Evolutionary conservation across 2,888 invertebrate species (phyloP).

Genomic region (Arge pagana): DNA sequence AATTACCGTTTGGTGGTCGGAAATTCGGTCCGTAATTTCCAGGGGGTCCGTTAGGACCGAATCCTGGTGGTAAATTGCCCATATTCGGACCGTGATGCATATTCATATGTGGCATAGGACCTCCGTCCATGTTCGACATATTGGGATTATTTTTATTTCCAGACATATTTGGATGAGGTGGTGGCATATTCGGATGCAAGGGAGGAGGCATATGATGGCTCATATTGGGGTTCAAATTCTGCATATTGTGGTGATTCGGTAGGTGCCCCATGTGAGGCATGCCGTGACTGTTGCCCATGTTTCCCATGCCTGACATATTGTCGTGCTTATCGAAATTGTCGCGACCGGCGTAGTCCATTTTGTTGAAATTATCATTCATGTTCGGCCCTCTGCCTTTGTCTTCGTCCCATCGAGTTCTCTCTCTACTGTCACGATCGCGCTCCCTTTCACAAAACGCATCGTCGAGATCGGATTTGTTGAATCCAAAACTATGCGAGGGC

Average conservation of each 20-base stretch:
- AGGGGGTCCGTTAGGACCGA: conserved; percentile 48
- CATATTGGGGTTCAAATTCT: conserved; percentile 50
- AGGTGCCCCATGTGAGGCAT: conserved; percentile 32
- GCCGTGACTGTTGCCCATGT: conserved; percentile 31
- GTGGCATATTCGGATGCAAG: conserved; percentile 42
- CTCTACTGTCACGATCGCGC: conserved; percentile 30
- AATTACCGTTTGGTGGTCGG: conserved; percentile 47
- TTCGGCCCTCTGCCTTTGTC: conserved; percentile 37
- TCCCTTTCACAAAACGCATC: conserved; percentile 27
- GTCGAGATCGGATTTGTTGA: conserved; percentile 31
- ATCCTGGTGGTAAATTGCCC: conserved; percentile 46
- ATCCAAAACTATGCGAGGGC: conserved; percentile 25
- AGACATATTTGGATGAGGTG: conserved; percentile 37
- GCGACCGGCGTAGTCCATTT: conserved; percentile 33
- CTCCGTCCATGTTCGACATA: conserved; percentile 40
- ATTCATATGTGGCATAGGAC: conserved; percentile 35
- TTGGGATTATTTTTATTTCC: conserved; percentile 33
- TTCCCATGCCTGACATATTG: conserved; percentile 35
- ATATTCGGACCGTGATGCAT: conserved; percentile 47
- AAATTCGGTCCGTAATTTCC: conserved; percentile 44
- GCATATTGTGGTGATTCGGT: conserved; percentile 49
- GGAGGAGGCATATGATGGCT: conserved; percentile 42
- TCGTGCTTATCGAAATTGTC: conserved; percentile 47
- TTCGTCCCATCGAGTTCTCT: conserved; percentile 46
- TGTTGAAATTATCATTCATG: conserved; percentile 33